These are phyloP conservation scores for Cantharis rustica DNA, from an alignment of 2,888 invertebrate species.

Conservation along the genomic window DNA sequence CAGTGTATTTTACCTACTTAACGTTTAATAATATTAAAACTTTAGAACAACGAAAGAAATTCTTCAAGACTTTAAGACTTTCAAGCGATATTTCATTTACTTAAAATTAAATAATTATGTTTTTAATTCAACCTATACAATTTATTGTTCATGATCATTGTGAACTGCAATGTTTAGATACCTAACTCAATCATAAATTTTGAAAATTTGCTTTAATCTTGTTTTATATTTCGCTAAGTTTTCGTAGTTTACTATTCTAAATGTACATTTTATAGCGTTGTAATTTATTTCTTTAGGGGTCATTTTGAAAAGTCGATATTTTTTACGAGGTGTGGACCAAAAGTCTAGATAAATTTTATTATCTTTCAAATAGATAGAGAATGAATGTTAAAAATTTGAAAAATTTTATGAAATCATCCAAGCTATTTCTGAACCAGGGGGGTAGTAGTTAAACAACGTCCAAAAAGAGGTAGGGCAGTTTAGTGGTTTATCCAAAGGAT, in stretches of 20 bases:
- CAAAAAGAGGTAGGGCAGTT: no score
- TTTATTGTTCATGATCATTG: not conserved
- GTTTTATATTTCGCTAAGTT: not conserved
- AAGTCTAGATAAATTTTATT: not conserved
- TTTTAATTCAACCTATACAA: not conserved
- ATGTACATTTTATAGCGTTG: not conserved
- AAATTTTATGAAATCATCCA: no score
- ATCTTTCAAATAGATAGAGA: not conserved
- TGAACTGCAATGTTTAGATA: not conserved
- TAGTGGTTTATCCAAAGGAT: no score
- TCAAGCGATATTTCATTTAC: no score
- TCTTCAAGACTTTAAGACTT: no score
- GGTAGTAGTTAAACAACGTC: no score
- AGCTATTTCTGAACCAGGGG: no score
- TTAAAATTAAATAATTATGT: no score
- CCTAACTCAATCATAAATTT: not conserved
- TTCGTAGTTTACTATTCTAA: not conserved
- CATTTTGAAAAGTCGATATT: not conserved
- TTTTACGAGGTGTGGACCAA: not conserved
- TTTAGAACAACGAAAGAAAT: no score
- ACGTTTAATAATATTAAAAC: no score
- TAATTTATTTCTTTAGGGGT: not conserved
- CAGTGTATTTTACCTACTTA: no score
- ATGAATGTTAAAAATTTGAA: no score
- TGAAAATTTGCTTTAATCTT: not conserved